Evolutionary conservation across 2,797 vertebrate genomes (phyloP), one percentile per base, ranked within the genome.

Genomic region (Lepilemur ruficaudatus): DNA sequence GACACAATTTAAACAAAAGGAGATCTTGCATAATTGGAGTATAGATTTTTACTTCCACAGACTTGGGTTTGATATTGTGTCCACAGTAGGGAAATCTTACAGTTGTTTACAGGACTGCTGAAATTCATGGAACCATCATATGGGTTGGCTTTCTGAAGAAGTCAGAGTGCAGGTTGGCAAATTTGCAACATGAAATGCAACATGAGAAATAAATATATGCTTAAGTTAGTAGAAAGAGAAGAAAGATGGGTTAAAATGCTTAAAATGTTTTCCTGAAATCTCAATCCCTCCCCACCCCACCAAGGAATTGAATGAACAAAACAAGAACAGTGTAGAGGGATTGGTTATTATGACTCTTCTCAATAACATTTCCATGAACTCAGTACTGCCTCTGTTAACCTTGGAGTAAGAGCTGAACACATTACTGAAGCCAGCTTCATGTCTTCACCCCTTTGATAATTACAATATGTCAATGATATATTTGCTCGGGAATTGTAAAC

Each of bases 311-410:
- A 92, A 88, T 22, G 15, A 93, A 85, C 20, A 94, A 79, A 92
- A 69, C 12, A 96, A 80, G 81, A 1, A 61, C 2, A 92, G 10
- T 0, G 48, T 59, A 93, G 23, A n/a, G 1, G 79, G 11, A 50
- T 70, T 38, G 28, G 46, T 97, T 83, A 81, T 96, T 89, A 76
- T 59, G 38, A 11, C 65, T 95, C 67, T 86, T 85, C 73, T 55
- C 91, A 97, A n/a, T 76, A 97, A 94, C 80, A 79, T 97, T 96
- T 98, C 94, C 91, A 85, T 88, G 96, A 86, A 69, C 48, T 97
- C 93, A 83, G 32, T 20, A 92, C n/a, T 96, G 86, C 89, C 70
- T 97, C 65, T 83, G 41, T 43, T 85, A 89, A 94, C 75, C 65
- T 63, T 69, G 25, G 86, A 85, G 82, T 23, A 78, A 92, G 78